Percentiles rank a stretch among this genome's conserved stretches.
These are phyloP conservation scores for Drosophila quinaria DNA, from an alignment of 2,888 invertebrate genomes.

Conservation along the genomic window DNA sequence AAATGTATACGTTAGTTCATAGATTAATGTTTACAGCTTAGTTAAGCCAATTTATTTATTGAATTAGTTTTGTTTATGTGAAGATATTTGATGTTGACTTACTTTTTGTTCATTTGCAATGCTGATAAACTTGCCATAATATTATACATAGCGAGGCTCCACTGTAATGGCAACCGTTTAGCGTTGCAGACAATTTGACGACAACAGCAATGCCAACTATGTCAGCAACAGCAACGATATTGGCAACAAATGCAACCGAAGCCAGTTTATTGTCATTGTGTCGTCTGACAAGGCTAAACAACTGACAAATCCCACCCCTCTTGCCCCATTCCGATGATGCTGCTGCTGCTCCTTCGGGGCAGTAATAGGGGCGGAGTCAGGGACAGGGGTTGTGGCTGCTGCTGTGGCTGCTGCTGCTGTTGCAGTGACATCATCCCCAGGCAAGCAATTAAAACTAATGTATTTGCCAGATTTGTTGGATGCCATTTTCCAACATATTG, in stretches of 20 bases:
- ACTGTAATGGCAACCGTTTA: slow-evolving; percentile 49
- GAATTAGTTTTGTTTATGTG: not conserved
- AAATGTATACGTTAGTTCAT: too few species aligned
- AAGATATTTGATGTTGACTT: not conserved
- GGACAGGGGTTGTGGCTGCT: not conserved
- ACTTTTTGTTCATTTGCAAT: slow-evolving; percentile 1
- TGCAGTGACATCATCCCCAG: slow-evolving; percentile 68
- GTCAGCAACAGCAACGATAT: slow-evolving; percentile 36
- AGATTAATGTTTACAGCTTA: not conserved
- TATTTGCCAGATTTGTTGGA: slow-evolving; percentile 71
- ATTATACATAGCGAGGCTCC: slow-evolving; percentile 2
- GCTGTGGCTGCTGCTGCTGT: slow-evolving; percentile 3
- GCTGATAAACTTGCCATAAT: slow-evolving; percentile 10
- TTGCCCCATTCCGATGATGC: not conserved
- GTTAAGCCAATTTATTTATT: not conserved
- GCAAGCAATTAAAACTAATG: slow-evolving; percentile 72
- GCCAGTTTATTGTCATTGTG: slow-evolving; percentile 67
- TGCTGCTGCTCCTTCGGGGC: slow-evolving; percentile 24
- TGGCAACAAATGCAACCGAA: slow-evolving; percentile 54
- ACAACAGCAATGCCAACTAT: slow-evolving; percentile 52
- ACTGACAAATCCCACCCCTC: slow-evolving; percentile 38
- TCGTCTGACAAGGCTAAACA: slow-evolving; percentile 66
- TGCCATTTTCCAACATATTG: slow-evolving; percentile 59
- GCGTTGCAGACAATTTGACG: slow-evolving; percentile 63
- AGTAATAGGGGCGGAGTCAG: not conserved